Evolutionary conservation across 2,888 invertebrate species (phyloP).

Genomic region (Latrodectus elegans): DNA sequence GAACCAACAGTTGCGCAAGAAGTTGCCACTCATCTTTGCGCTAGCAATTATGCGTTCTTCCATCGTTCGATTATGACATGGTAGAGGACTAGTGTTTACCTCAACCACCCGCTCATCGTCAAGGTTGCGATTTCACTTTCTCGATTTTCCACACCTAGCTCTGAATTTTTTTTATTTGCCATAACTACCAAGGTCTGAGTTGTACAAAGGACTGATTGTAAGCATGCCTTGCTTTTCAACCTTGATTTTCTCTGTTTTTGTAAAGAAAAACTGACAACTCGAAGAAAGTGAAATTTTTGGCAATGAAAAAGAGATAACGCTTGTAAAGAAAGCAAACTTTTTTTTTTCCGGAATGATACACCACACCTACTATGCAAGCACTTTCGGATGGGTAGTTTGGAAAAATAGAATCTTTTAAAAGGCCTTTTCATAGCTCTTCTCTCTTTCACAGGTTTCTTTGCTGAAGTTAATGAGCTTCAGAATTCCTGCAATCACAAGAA

Average conservation of each 20-base stretch:
- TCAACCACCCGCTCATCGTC: background rate
- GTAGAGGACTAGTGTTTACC: background rate
- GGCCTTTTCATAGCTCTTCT: background rate
- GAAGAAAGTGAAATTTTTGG: constrained; percentile 24
- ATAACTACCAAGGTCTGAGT: constrained; percentile 10
- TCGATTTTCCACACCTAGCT: constrained; percentile 14
- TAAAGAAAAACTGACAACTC: background rate
- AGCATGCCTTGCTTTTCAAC: constrained; percentile 16
- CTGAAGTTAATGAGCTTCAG: background rate
- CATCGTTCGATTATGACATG: background rate
- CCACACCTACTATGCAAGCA: constrained; percentile 19
- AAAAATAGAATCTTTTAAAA: constrained; percentile 11
- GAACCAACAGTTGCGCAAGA: background rate
- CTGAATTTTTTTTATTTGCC: constrained; percentile 6
- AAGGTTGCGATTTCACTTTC: constrained; percentile 60
- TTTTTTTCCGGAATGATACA: background rate
- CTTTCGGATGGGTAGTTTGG: constrained; percentile 32
- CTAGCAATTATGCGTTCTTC: background rate
- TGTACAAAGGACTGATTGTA: constrained; percentile 6
- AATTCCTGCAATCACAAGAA: too few species aligned
- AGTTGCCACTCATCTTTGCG: background rate
- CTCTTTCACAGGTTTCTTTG: background rate
- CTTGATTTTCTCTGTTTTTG: constrained; percentile 19
- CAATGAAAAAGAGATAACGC: background rate
- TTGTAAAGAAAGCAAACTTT: background rate